These are phyloP conservation scores for Catostylus mosaicus DNA, from an alignment of 30 jellyfish, hydroid and myxozoan genomes.

Conservation along the genomic window DNA sequence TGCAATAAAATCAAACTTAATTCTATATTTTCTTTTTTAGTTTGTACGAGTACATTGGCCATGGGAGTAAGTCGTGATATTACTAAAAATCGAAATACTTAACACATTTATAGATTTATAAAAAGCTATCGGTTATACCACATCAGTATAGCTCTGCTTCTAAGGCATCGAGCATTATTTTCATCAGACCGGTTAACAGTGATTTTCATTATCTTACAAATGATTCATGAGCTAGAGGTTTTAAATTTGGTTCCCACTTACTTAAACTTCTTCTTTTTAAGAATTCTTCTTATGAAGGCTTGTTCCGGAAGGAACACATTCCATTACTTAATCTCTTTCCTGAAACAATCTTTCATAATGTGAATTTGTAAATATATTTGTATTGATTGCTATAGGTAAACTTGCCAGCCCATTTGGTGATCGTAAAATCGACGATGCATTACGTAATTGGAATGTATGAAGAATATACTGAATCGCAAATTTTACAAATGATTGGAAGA, in stretches of 20 bases:
- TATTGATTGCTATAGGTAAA: constrained; percentile 96
- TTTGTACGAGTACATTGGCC: constrained; percentile 98
- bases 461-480: constrained; percentile 96
- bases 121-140: too few species aligned
- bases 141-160: too few species aligned
- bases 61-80: constrained; percentile 99
- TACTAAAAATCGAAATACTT: too few species aligned
- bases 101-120: too few species aligned
- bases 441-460: constrained; percentile 86
- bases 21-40: constrained; percentile 43
- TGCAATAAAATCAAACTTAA: too few species aligned
- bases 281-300: background rate
- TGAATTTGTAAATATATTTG: background rate
- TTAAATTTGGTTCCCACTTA: too few species aligned
- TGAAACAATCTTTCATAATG: background rate
- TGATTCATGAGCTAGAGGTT: too few species aligned
- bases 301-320: background rate
- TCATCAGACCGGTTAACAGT: too few species aligned
- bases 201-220: too few species aligned
- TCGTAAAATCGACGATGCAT: constrained; percentile 98
- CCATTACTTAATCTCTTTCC: background rate
- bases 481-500: constrained; percentile 98
- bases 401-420: constrained; percentile 99
- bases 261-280: too few species aligned
- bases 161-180: too few species aligned